Percentiles rank a stretch among this genome's conserved stretches.
Conservation (phyloP, 2,797 vertebrate genomes). For the Mycteria americana region DNA sequence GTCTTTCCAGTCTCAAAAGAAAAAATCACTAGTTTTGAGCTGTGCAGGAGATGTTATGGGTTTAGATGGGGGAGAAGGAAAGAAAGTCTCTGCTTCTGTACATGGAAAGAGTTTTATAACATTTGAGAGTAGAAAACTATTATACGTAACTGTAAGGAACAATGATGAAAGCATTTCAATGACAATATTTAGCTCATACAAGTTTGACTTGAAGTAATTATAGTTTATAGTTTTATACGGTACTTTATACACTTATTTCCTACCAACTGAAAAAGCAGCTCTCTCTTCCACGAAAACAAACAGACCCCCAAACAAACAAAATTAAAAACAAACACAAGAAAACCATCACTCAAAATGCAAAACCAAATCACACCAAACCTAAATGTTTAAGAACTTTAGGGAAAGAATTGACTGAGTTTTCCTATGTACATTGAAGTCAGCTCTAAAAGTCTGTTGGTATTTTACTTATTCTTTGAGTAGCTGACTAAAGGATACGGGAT, state of each 20-base stretch:
- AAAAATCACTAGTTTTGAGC: neutral
- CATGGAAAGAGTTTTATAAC: neutral
- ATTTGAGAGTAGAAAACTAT: neutral
- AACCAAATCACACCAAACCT: neutral
- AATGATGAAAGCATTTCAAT: neutral
- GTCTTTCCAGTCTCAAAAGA: neutral
- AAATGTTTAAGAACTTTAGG: neutral
- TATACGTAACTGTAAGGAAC: neutral
- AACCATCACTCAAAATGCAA: neutral
- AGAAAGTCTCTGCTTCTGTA: neutral
- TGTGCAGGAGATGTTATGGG: neutral
- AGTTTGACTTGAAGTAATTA: neutral
- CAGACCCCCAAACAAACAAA: neutral
- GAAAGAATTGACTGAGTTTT: neutral
- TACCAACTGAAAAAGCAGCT: neutral
- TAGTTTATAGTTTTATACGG: neutral
- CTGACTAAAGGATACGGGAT: neutral
- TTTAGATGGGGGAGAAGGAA: neutral
- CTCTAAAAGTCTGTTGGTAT: neutral
- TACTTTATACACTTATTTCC: neutral
- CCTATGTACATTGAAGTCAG: neutral
- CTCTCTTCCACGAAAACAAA: neutral
- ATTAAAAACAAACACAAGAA: neutral
- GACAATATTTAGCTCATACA: neutral
- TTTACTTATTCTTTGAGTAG: neutral